Evolutionary conservation across 1,140 invertebrate genomes (phyloP), one percentile per base, ranked within the genome.

Genomic region (Camponotus floridanus): DNA sequence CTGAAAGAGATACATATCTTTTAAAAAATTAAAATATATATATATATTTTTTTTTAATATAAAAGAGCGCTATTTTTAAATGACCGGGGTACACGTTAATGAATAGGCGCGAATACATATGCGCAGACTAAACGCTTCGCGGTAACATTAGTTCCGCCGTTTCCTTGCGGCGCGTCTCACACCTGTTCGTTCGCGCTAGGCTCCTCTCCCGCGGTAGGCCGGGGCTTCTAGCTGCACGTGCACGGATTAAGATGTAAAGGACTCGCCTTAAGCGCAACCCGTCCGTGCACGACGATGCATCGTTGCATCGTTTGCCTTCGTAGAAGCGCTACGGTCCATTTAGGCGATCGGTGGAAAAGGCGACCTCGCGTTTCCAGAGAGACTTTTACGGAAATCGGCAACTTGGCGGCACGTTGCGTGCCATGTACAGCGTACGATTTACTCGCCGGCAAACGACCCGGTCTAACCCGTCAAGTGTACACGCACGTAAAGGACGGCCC

Each of bases 351-450:
- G 51, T 4, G 3, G 65, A 62, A 45, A 45, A 48, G 64, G 64
- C 76, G 51, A 51, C 84, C 80, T 70, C 31, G 84, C 84, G 62
- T 85, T 80, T 68, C 74, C 68, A 67, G 26, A 26, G 26, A 26
- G 76, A 86, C 84, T 80, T 86, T 86, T 86, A 86, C 76, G 84
- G 84, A 86, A 80, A 86, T 86, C 76, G 64, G 51, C 48, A 57
- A 39, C 79, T 48, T 31, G 68, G 11, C 79, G 36, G 81, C n/a
- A 39, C 71, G 67, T 62, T 15, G 61, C 70, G 59, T 64, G 45
- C 68, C 71, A 51, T 84, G 55, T 73, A 74, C 59, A 62, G 42
- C 36, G n/a, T 36, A 8, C 62, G 26, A 26, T 42, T 83, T 36
- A 45, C 55, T 71, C 71, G 70, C 18, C 51, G 71, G 61, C 80